A percentile compares a stretch with the other conserved stretches of the same genome.
Conservation (phyloP, 1,140 invertebrate genomes). For the Goniozus legneri region DNA sequence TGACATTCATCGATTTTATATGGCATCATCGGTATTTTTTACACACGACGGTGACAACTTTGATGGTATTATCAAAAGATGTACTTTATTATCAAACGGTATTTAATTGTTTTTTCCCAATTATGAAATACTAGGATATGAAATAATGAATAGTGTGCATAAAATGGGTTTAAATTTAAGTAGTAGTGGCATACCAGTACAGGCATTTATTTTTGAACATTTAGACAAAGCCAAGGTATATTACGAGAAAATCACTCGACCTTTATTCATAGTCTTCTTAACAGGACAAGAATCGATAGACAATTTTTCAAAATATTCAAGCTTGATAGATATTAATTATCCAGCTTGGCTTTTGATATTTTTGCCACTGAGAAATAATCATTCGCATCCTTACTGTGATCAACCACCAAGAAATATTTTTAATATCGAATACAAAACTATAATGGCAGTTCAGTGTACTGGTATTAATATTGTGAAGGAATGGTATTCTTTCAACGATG, state of each 20-base stretch:
- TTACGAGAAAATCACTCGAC: constrained; percentile 1
- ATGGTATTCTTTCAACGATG: constrained; percentile 21
- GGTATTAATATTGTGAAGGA: constrained; percentile 14
- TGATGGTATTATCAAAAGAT: no score
- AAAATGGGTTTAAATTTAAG: no score
- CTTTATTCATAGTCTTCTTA: constrained; percentile 27
- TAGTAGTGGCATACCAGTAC: no score
- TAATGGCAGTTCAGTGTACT: constrained; percentile 27
- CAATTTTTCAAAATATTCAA: constrained; percentile 14
- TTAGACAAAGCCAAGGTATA: background rate
- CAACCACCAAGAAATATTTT: constrained; percentile 19
- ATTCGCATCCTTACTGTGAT: constrained; percentile 12
- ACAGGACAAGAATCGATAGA: constrained; percentile 2
- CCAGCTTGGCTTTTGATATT: constrained; percentile 31
- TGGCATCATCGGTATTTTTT: no score
- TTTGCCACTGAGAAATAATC: background rate
- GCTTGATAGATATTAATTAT: constrained; percentile 17
- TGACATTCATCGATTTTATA: no score
- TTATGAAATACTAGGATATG: no score
- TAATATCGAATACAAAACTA: constrained; percentile 20
- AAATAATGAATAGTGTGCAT: no score
- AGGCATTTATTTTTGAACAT: background rate
- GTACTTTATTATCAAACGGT: no score
- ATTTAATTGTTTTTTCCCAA: no score
- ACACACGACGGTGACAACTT: no score